Evolutionary conservation across 2,113 vertebrate genomes (phyloP).

Genomic region (human (Homo sapiens)): GRCh38 chr4:56681501-56682000

Average conservation of each 20-base stretch:
- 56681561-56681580: not conserved
- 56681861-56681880: not conserved
- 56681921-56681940: constrained; percentile 46
- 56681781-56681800: constrained; percentile 49
- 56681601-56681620: not conserved
- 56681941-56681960: constrained; percentile 19
- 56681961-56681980: not conserved
- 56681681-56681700: constrained; percentile 30
- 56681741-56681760: constrained; percentile 26
- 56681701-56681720: constrained; percentile 37
- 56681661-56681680: constrained; percentile 13
- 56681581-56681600: not conserved
- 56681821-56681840: not conserved
- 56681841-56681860: constrained; percentile 6
- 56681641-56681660: constrained; percentile 5
- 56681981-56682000: not conserved
- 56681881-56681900: not conserved
- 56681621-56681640: not conserved
- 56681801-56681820: constrained; percentile 23
- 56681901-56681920: not conserved
- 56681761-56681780: constrained; percentile 59
- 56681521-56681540: not conserved
- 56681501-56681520: not conserved
- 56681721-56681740: constrained; percentile 36
- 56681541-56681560: not conserved